These are phyloP conservation scores for Noctua pronuba DNA, from an alignment of 2,888 invertebrate genomes.

Conservation along the genomic window DNA sequence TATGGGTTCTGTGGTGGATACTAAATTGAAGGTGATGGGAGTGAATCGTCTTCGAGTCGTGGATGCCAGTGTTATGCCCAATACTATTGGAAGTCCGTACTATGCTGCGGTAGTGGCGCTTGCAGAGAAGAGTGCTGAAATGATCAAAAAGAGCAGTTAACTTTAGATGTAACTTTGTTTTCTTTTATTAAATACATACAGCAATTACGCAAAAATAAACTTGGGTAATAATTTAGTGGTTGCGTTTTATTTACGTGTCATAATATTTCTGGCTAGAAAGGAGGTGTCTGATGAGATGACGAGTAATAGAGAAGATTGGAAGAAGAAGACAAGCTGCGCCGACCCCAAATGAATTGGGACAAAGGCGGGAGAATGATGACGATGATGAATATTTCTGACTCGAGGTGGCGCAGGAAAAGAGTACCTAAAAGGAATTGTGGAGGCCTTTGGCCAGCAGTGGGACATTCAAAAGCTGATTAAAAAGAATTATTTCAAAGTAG, in stretches of 20 bases:
- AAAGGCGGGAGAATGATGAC: no score
- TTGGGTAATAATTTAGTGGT: neutral
- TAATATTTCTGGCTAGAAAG: neutral
- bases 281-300: no score
- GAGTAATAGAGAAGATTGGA: no score
- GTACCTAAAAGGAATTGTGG: neutral
- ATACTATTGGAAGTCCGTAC: slow-evolving; percentile 6
- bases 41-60: slow-evolving; percentile 32
- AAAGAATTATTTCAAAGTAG: neutral
- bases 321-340: no score
- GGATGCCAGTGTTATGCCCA: slow-evolving; percentile 36
- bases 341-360: no score
- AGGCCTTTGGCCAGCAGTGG: neutral
- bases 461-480: neutral
- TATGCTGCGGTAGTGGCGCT: slow-evolving; percentile 18
- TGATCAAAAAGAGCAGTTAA: neutral
- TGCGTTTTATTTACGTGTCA: neutral
- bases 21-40: slow-evolving; percentile 33
- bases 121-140: slow-evolving; percentile 39
- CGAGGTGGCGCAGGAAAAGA: neutral
- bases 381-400: neutral
- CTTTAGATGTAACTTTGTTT: no score
- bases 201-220: neutral
- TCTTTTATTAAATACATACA: neutral
- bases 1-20: slow-evolving; percentile 50